These are phyloP conservation scores for Labia minor DNA, from an alignment of 2,888 invertebrate species.

Conservation along the genomic window DNA sequence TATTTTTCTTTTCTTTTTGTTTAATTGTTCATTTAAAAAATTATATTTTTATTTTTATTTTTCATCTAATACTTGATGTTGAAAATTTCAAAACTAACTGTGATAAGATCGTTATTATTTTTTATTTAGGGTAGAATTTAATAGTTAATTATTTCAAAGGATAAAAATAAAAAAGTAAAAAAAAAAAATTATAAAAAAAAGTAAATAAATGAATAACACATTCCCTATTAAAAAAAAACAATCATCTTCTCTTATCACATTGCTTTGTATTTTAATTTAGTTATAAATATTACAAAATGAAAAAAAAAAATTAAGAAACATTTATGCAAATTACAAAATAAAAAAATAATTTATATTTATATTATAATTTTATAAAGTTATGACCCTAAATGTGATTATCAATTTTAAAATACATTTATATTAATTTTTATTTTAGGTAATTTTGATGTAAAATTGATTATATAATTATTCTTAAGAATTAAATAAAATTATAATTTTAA, in stretches of 20 bases:
- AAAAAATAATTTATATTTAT: background rate
- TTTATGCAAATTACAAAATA: background rate
- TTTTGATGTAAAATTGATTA: background rate
- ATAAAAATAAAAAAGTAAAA: background rate
- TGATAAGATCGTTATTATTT: background rate
- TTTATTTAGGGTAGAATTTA: background rate
- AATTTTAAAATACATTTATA: background rate
- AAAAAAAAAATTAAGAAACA: background rate
- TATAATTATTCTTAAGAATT: background rate
- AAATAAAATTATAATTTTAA: background rate
- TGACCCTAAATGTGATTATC: background rate
- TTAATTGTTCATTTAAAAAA: background rate
- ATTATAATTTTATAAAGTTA: background rate
- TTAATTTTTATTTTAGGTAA: background rate
- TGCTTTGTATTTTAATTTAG: background rate
- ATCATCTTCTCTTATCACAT: background rate
- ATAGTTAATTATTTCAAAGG: background rate
- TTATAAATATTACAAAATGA: background rate
- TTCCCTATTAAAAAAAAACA: background rate
- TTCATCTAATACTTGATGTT: background rate
- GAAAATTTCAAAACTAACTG: constrained; percentile 13
- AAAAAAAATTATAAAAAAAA: background rate
- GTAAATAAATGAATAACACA: background rate
- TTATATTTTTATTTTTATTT: background rate
- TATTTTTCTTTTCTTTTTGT: background rate